Base-by-base conservation (phyloP, 1,140 invertebrate species). In the Magallana ariakensis region DNA sequence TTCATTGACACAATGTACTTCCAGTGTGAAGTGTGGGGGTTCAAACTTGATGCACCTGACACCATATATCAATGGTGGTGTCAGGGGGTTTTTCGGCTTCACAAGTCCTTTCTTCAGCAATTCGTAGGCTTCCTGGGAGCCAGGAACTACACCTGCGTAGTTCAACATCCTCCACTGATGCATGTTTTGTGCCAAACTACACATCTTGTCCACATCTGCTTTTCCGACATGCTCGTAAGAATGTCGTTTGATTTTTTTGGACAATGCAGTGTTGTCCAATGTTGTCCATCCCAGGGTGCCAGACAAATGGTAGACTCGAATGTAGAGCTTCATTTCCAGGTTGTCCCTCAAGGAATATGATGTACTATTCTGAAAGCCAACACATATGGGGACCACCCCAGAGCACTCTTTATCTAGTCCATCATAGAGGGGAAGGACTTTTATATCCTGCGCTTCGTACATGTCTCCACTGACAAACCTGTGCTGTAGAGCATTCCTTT, bases 101-200 rank as follows among this genome's bases (percentile, higher is more conserved):
- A 99, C 95, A 0, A 96, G 94, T 4, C 98, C 98, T 94, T 96
- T 94, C 15, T 95, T 95, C n/a, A 98, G 97, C 86, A 99, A 91
- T 66, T 99, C 97, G 94, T 98, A 99, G 11, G 98, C 97, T 81
- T 96, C 96, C 95, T 99, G 97, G 89, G 97, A 98, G 89, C 97
- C 96, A 55, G 97, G 95, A 94, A 97, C 96, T 0, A 99, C 95
- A 58, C 97, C 97, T 87, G 96, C 96, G 75, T 97, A 92, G 88
- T 97, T 97, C 22, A 93, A 26, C 66, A 75, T 75, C 11, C 66
- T 75, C 66, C 66, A 75, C 22, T 75, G 66, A 75, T 75, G 66
- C 66, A 75, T 75, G 22, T 75, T 75, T 26, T 75, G 66, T 26
- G 66, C 66, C 66, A 75, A 10, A 9, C 66, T 26, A 70, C 66